A percentile compares a stretch with the other conserved stretches of the same genome.
These are phyloP conservation scores for Pipra filicauda DNA, from an alignment of 2,113 vertebrate species.

Conservation along the genomic window DNA sequence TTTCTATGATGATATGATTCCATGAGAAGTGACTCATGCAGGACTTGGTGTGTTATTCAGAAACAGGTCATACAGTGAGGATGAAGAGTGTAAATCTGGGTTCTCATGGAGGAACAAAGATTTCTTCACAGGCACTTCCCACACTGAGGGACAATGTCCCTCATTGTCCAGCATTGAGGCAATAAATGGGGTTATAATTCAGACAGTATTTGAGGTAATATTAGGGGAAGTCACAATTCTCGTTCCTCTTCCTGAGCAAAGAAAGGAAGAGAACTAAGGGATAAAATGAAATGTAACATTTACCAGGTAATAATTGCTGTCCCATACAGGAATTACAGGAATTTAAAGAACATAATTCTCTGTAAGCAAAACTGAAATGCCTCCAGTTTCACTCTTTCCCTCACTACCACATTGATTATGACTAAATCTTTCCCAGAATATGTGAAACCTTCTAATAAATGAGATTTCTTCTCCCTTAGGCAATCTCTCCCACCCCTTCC, in stretches of 20 bases:
- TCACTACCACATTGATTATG: not conserved
- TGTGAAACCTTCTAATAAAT: not conserved
- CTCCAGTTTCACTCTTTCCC: not conserved
- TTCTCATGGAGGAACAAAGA: accelerated
- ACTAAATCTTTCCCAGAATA: not conserved
- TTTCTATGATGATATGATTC: not conserved
- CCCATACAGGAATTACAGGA: not conserved
- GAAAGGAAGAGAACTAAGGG: not conserved
- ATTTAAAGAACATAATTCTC: not conserved
- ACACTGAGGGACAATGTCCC: accelerated
- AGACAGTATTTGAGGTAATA: not conserved
- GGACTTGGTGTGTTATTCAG: not conserved
- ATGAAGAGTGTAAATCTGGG: not conserved
- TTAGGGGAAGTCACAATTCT: not conserved
- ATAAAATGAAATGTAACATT: not conserved
- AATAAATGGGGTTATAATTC: not conserved
- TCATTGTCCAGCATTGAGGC: not conserved
- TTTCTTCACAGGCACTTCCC: not conserved
- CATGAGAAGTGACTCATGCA: not conserved
- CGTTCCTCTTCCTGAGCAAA: not conserved
- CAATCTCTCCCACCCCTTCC: not conserved
- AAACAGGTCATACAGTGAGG: not conserved
- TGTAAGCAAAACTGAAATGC: not conserved
- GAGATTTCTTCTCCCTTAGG: not conserved
- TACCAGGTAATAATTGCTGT: not conserved